Conservation (phyloP, 2,888 invertebrate genomes). For the Marronus borbonicus region DNA sequence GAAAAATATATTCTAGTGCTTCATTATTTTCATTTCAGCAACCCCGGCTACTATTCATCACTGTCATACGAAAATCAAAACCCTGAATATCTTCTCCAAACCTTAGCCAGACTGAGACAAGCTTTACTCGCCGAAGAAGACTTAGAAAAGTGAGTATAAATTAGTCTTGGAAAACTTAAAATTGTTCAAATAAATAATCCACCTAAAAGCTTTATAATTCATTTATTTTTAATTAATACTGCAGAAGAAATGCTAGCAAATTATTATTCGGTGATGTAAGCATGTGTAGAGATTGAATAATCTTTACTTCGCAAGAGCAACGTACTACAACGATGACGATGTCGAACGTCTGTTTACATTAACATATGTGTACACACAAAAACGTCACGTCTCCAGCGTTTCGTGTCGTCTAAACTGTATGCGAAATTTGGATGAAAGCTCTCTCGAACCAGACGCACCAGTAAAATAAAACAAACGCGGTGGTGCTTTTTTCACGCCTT, state of each 20-base stretch:
- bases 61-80: slow-evolving; percentile 77
- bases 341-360: no score
- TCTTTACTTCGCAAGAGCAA: neutral
- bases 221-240: no score
- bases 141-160: slow-evolving; percentile 80
- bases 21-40: slow-evolving; percentile 58
- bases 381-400: neutral
- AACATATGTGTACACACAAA: neutral
- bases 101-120: slow-evolving; percentile 83
- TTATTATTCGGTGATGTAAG: no score
- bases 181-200: neutral
- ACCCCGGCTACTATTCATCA: slow-evolving; percentile 66
- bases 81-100: slow-evolving; percentile 84
- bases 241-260: no score
- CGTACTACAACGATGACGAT: neutral
- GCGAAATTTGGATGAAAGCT: neutral
- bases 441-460: no score
- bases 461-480: no score
- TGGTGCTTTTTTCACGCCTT: no score
- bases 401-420: neutral
- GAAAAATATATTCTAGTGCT: neutral
- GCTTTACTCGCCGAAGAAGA: slow-evolving; percentile 85
- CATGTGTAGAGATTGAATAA: neutral
- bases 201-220: no score
- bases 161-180: neutral